Evolutionary conservation across 2,113 vertebrate genomes (phyloP), one percentile per base, ranked within the genome.

Genomic region (Amblyopsis rosae): DNA sequence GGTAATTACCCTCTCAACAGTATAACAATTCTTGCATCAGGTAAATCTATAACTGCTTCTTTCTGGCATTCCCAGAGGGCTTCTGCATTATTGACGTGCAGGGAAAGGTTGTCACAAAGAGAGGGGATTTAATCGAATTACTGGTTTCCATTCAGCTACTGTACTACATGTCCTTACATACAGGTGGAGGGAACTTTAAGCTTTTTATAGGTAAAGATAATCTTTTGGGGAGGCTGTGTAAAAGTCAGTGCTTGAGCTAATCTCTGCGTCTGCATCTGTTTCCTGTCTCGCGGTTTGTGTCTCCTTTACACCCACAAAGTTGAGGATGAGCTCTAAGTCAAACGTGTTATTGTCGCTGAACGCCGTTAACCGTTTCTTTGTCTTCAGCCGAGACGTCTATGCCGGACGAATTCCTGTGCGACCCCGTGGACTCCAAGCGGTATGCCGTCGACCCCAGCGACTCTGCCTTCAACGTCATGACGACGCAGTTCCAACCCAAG

Each of bases 351-450:
- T 41, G 1, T 41, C 6, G 35, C 49, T 12, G 49, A 50, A 50
- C 11, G 12, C 3, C 9, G 12, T 11, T 51, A 51, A 12, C 9
- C 9, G 11, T 51, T 51, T 51, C 3, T 4, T 15, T 51, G 3
- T 12, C 3, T 19, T 66, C 75, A 93, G 90, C 91, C 88, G 94
- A 94, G 85, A 95, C 93, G 0, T 85, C 87, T 1, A 70, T 91
- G 86, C 87, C 93, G 2, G 96, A 95, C 72, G 94, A 95, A 79
- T 95, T 94, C 81, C 79, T 94, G 67, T 88, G 71, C 12, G 95
- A 91, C 12, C 81, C 93, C 0, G 72, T 76, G 0, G 92, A 86
- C 78, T 89, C 92, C 79, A 96, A 93, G 82, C 90, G 91, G 72
- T 96, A 94, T 70, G 73, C 86, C 0, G 12, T 82, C 12, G 95